Evolutionary conservation across 2,888 invertebrate species (phyloP), one percentile per base, ranked within the genome.

Genomic region (Xylota sylvarum): DNA sequence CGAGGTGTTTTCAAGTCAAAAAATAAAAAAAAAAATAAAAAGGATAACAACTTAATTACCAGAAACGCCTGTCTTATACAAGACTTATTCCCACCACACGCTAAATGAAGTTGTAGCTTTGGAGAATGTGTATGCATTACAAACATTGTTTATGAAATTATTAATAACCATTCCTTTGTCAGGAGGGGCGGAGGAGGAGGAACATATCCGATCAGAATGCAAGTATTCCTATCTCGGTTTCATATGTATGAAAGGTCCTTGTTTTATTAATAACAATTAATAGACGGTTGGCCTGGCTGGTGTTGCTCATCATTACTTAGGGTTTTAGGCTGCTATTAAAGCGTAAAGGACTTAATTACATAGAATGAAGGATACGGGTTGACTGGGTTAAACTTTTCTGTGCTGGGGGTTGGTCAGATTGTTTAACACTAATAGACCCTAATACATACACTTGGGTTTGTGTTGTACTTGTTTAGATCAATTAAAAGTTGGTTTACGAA

Each of bases 251-350:
- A 65, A 52, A n/a, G 48, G 69, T 43, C 37, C 40, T 32, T 69
- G 67, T 60, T 67, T 50, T 69, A 77, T 69, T 77, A 60, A 52
- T 77, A 69, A 77, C 48, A 69, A 69, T 62, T 52, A 77, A 77
- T 77, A 37, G 67, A 30, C 30, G 37, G 77, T 35, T 43, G 30
- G 40, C 50, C 58, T 40, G 60, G 60, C 14, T 64, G 77, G 69
- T 52, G 77, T 52, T 69, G 52, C 60, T 67, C 77, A 60, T 77
- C 40, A 69, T 67, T 52, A 60, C 40, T 17, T 69, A 32, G 50
- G 67, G 60, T 27, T 40, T 58, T 17, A 32, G 27, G 14, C 46
- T 58, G 32, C 58, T 67, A 48, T 77, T 77, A 58, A 46, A 43
- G 48, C 48, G 55, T 67, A 48, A 48, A 77, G 67, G 55, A 58